Percentiles rank a stretch among this genome's conserved stretches.
phyloP scores from a whole-genome alignment of 2,888 invertebrate species.

The Lamproptera curius region DNA sequence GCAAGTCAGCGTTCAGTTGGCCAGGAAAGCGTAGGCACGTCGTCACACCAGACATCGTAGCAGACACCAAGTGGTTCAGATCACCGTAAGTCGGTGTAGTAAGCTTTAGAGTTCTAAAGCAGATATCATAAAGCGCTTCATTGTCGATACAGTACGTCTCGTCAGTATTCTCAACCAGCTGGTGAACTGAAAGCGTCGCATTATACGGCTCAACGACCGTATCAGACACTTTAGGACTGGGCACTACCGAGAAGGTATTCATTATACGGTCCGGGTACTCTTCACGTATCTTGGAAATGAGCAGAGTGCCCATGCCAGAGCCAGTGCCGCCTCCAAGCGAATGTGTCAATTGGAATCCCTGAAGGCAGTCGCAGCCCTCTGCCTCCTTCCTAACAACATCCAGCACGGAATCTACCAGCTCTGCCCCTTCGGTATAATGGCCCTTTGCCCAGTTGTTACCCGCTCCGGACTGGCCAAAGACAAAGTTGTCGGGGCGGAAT shows the following conservation, averaged over 20 bases:
- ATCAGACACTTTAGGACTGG: conserved; percentile 86
- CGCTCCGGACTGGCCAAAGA: conserved; percentile 80
- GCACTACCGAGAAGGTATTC: conserved; percentile 84
- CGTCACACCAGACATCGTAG: conserved; percentile 80
- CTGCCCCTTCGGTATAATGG: conserved; percentile 84
- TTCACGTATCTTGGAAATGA: conserved; percentile 84
- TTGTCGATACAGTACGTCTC: conserved; percentile 85
- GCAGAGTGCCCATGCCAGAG: conserved; percentile 84
- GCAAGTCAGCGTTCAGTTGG: conserved; percentile 86
- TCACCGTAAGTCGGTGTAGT: conserved; percentile 89
- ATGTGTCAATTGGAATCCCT: conserved; percentile 81
- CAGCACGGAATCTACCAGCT: conserved; percentile 78
- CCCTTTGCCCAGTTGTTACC: conserved; percentile 82
- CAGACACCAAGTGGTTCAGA: conserved; percentile 77
- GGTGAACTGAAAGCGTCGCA: conserved; percentile 81
- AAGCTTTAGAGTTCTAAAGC: conserved; percentile 85
- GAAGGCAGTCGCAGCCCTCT: conserved; percentile 83
- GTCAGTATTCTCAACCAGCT: conserved; percentile 84
- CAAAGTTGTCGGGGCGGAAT: conserved; percentile 86
- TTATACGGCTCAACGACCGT: conserved; percentile 83
- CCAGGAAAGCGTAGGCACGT: conserved; percentile 90
- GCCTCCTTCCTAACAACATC: conserved; percentile 79
- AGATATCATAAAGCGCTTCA: conserved; percentile 87
- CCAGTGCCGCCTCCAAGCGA: conserved; percentile 88
- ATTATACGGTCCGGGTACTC: conserved; percentile 87